A percentile compares a stretch with the other conserved stretches of the same genome.
phyloP scores from a whole-genome alignment of 2,113 vertebrate genomes.

The Sterrhoptilus dennistouni region DNA sequence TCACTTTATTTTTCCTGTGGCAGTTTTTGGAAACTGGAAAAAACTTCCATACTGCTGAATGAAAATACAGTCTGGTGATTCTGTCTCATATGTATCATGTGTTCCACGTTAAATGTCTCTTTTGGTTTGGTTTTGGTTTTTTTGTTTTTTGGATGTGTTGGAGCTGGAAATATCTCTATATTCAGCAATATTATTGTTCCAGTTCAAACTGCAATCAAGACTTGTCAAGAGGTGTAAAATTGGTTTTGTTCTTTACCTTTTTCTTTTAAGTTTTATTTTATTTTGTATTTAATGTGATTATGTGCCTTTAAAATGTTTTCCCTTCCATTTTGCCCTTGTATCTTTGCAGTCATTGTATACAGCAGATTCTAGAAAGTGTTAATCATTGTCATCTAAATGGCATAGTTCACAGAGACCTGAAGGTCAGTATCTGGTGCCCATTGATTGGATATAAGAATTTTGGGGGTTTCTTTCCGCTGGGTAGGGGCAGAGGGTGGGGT shows the following conservation, averaged over 20 bases:
- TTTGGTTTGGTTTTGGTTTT: neutral
- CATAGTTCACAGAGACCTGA: conserved; percentile 98
- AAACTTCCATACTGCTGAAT: conserved; percentile 13
- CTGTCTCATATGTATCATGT: conserved; percentile 30
- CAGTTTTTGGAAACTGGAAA: conserved; percentile 22
- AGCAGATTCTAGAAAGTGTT: conserved; percentile 99
- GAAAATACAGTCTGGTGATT: conserved; percentile 35
- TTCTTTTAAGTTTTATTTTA: conserved; percentile 66
- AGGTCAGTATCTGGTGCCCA: conserved; percentile 90
- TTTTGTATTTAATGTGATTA: conserved; percentile 76
- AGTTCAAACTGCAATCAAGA: conserved; percentile 43
- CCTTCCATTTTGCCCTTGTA: conserved; percentile 86
- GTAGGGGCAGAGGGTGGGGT: conserved; percentile 71
- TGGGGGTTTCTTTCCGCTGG: conserved; percentile 11
- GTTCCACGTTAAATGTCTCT: conserved; percentile 47
- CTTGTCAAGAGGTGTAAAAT: conserved; percentile 41
- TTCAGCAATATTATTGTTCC: conserved; percentile 20
- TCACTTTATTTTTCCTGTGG: neutral
- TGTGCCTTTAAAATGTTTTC: conserved; percentile 85
- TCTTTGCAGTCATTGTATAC: conserved; percentile 97
- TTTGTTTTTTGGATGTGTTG: neutral
- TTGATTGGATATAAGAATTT: conserved; percentile 63
- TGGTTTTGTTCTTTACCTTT: conserved; percentile 54
- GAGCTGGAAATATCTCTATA: conserved; percentile 53
- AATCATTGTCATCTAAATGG: conserved; percentile 96